These are phyloP conservation scores for Sebastiscus albofasciatus DNA, from an alignment of 2,797 vertebrate species.

Conservation along the genomic window DNA sequence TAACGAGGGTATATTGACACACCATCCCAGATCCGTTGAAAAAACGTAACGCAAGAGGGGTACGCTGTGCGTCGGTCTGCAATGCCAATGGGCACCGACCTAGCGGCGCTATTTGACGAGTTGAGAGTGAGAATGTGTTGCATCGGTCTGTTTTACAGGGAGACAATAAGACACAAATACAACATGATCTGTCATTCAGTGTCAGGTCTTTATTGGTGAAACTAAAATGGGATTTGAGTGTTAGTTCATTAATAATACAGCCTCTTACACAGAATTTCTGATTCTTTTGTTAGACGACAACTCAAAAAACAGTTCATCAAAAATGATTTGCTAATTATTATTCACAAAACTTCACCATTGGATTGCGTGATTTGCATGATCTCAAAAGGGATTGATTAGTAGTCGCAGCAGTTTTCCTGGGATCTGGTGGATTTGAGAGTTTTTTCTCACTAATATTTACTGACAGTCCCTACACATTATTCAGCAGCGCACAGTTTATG, in stretches of 20 bases:
- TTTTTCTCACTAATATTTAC: conserved; percentile 24
- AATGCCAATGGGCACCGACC: too few relatives aligned
- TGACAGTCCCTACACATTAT: conserved; percentile 35
- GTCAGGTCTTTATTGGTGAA: not conserved
- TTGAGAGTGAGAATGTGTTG: too few relatives aligned
- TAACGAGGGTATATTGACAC: too few relatives aligned
- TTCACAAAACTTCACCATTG: not conserved
- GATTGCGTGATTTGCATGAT: not conserved
- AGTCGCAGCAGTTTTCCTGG: not conserved
- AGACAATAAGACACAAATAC: not conserved
- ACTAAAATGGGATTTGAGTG: not conserved
- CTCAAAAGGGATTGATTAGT: conserved; percentile 9
- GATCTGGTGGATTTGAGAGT: conserved; percentile 14
- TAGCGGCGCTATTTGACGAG: too few relatives aligned
- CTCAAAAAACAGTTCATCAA: not conserved
- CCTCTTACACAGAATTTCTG: not conserved
- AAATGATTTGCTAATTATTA: not conserved
- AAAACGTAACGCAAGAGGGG: too few relatives aligned
- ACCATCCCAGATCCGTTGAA: too few relatives aligned
- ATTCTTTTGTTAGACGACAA: not conserved
- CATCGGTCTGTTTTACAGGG: not conserved
- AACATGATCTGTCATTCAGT: not conserved
- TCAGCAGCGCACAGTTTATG: conserved; percentile 28
- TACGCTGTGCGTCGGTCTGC: too few relatives aligned
- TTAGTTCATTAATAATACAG: not conserved